Conservation (phyloP, 1,140 invertebrate species). For the Caenorhabditis inopinata region DNA sequence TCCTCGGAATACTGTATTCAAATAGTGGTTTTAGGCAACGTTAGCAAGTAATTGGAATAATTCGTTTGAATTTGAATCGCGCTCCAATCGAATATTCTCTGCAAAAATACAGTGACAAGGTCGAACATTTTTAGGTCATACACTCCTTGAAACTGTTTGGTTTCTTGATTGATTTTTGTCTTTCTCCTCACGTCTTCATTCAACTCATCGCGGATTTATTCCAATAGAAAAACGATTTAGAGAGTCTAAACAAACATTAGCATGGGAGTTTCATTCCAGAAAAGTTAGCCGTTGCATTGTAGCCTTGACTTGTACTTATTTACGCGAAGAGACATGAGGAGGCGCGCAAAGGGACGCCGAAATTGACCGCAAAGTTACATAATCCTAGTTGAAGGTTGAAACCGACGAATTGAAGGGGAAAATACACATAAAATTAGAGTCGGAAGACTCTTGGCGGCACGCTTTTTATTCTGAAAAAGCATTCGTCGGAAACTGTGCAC, state of each 20-base stretch:
- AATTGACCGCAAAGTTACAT: conserved; percentile 3
- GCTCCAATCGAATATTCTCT: background rate
- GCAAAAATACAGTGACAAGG: conserved; percentile 23
- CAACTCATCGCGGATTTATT: background rate
- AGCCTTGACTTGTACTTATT: background rate
- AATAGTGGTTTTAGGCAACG: no score
- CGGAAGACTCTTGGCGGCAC: background rate
- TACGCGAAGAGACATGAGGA: background rate
- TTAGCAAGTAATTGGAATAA: no score
- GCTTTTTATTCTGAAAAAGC: background rate
- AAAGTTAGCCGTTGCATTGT: no score
- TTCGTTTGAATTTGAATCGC: no score
- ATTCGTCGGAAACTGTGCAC: no score
- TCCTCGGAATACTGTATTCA: no score
- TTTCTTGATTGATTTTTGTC: background rate
- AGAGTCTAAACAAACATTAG: no score
- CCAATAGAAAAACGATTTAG: background rate
- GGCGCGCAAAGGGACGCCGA: background rate
- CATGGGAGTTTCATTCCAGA: no score
- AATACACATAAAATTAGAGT: background rate
- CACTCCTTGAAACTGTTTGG: conserved; percentile 20
- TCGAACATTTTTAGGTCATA: conserved; percentile 10
- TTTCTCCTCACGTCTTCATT: background rate
- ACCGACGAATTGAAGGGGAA: background rate
- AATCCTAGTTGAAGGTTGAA: background rate